Evolutionary conservation across 2,888 invertebrate genomes (phyloP).

Genomic region (Lomographa bimaculata): DNA sequence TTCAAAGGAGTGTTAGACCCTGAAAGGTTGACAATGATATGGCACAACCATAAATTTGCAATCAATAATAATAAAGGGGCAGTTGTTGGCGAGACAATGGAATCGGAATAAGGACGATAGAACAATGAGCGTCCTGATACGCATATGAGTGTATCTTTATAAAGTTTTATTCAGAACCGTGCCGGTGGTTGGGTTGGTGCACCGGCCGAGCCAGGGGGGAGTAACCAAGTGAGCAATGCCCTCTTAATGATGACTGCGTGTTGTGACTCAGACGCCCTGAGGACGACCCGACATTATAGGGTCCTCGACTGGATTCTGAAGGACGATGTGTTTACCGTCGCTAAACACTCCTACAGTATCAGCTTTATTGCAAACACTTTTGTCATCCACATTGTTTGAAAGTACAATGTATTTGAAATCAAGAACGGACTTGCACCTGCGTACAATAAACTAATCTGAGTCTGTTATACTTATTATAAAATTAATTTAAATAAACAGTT

Average conservation of each 20-base stretch:
- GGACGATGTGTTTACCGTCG: conserved; percentile 70
- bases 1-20: conserved; percentile 39
- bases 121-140: conserved; percentile 69
- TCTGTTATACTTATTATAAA: neutral
- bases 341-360: conserved; percentile 56
- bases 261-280: conserved; percentile 77
- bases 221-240: conserved; percentile 77
- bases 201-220: conserved; percentile 63
- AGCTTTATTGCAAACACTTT: conserved; percentile 37
- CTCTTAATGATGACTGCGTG: conserved; percentile 78
- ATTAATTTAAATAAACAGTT: no score
- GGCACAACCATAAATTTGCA: conserved; percentile 65
- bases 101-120: conserved; percentile 70
- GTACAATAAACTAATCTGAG: neutral
- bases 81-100: conserved; percentile 64
- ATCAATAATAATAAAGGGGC: conserved; percentile 66
- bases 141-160: conserved; percentile 61
- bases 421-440: conserved; percentile 2
- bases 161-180: no score
- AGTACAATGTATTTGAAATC: conserved; percentile 24
- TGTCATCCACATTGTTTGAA: conserved; percentile 29
- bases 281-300: conserved; percentile 78
- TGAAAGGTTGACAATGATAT: conserved; percentile 62
- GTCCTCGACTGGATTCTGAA: conserved; percentile 79
- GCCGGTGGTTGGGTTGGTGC: conserved; percentile 54